Conservation (phyloP, 2,797 vertebrate species). For the Glossophaga mutica region DNA sequence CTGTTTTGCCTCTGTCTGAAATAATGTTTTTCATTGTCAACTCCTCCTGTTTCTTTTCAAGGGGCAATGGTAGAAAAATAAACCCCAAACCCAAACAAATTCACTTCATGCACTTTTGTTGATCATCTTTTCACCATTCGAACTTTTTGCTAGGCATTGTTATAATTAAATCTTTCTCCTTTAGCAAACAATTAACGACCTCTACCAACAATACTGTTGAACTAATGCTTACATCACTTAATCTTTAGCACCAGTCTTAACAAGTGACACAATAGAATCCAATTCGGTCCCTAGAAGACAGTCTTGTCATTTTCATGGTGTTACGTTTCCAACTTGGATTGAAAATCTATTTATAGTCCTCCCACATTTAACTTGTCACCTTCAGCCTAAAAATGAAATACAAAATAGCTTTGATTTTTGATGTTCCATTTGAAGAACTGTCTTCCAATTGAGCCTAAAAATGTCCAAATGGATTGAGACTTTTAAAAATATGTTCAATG, state of each 20-base stretch:
- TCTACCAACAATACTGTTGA: neutral
- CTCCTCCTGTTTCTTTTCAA: neutral
- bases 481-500: neutral
- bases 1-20: neutral
- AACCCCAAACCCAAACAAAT: neutral
- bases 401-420: constrained; percentile 44
- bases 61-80: neutral
- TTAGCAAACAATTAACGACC: neutral
- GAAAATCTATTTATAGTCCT: constrained; percentile 35
- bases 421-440: constrained; percentile 3
- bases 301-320: neutral
- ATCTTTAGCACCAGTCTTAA: neutral
- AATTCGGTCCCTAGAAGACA: neutral
- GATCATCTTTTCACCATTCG: neutral
- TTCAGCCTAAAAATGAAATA: constrained; percentile 19
- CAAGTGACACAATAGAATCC: neutral
- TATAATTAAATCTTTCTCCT: neutral
- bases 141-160: neutral
- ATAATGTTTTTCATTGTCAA: neutral
- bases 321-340: constrained; percentile 9
- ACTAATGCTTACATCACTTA: neutral
- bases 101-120: neutral
- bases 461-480: neutral
- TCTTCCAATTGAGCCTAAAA: neutral
- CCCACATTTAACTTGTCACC: constrained; percentile 44